Evolutionary conservation across 2,797 vertebrate genomes (phyloP), one percentile per base, ranked within the genome.

Genomic region (Alca torda): DNA sequence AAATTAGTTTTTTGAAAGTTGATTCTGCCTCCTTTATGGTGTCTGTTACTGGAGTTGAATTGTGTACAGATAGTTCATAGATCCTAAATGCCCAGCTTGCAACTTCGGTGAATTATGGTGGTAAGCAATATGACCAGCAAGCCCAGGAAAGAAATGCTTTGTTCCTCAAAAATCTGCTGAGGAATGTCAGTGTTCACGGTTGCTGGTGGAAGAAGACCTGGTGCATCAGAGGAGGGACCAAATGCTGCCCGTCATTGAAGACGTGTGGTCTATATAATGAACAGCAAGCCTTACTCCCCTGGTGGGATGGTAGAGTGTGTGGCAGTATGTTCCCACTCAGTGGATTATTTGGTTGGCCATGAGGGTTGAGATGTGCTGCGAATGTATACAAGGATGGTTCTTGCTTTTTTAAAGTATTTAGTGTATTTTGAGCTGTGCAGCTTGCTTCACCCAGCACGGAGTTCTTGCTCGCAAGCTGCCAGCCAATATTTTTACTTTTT

Each of bases 1-100:
- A 99, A 99, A 99, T 99, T 99, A 98, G 98, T 99, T 99, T 99
- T 99, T 98, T 98, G 98, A 98, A 98, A 98, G 98, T 98, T 98
- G 98, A 98, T 98, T 98, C 97, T 97, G 98, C 54, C 93, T 98
- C 95, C 93, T 98, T 98, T 98, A 97, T 98, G 82, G 45, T 25
- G 50, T 51, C 89, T 98, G 39, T 94, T 87, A 56, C 75, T 96
- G 74, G 43, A 84, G 28, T 69, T 82, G 11, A 85, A 45, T 41
- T 73, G 6, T 50, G 13, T 51, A 67, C 1, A 4, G 19, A 1
- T 3, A 37, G 11, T 75, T 82, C 46, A 13, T 39, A 43, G 16
- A 7, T 39, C 6, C 7, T 61, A 24, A 59, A 31, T 51, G 16
- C 26, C 11, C 6, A 35, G 24, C 16, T 78, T 24, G n/a, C 4